Evolutionary conservation across 2,888 invertebrate species (phyloP), one percentile per base, ranked within the genome.

Genomic region (Leptarthrus brevirostris): DNA sequence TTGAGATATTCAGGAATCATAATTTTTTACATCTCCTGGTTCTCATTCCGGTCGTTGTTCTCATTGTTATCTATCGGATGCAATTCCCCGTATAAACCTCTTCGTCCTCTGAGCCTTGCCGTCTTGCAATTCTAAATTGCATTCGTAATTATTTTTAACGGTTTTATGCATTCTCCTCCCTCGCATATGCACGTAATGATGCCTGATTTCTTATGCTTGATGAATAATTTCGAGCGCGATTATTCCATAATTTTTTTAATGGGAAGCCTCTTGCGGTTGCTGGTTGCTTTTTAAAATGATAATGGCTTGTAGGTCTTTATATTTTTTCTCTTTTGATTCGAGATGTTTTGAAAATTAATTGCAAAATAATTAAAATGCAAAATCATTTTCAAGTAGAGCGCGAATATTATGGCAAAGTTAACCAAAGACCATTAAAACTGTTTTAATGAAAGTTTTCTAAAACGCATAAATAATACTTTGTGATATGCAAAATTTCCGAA

Each of bases 311-410:
- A 64, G 64, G 44, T 49, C 4, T 16, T 40, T 36, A 22, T 58
- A 4, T 58, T 34, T 58, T 36, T 36, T 14, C 20, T 20, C 3
- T 52, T 52, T 52, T 52, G 52, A 18, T 52, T 22, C 4, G 16
- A 44, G 22, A 3, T 1, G 40, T 1, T 12, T 18, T 10, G 18
- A 16, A 49, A 69, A 69, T 69, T 69, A 69, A 69, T 69, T 69
- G 69, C 52, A 52, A 69, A 69, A 69, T 69, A 69, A 69, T 69
- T 69, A 52, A 69, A 69, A 69, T 52, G 49, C 52, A 34, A 69
- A 52, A 52, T 69, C 69, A 22, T 52, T n/a, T 52, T 52, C 16
- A 52, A 18, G 49, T n/a, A 69, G 14, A 40, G 8, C 10, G 12
- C 3, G 40, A 40, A n/a, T 12, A 40, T 40, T 40, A 40, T 40